A percentile compares a stretch with the other conserved stretches of the same genome.
Evolutionary conservation across 2,888 invertebrate genomes (phyloP).

Genomic region (Drosophila multiciliata): DNA sequence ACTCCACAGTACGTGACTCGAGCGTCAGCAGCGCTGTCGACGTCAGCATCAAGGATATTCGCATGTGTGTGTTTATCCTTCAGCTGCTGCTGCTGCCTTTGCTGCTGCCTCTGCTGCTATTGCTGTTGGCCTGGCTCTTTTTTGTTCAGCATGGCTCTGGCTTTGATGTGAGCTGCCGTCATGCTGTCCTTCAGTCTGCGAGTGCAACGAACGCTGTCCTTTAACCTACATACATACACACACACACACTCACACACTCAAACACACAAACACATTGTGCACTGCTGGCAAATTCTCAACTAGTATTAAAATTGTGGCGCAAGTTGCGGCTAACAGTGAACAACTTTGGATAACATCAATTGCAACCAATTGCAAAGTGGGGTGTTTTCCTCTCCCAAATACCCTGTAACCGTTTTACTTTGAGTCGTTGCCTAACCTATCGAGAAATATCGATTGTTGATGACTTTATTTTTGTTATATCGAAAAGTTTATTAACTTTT

Average conservation of each 20-base stretch:
- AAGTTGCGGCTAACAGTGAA: neutral
- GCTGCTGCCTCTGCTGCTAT: conserved; percentile 4
- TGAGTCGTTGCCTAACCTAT: neutral
- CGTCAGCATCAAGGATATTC: conserved; percentile 49
- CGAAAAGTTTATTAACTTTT: too few species aligned
- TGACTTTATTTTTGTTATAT: neutral
- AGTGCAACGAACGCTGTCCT: conserved; percentile 77
- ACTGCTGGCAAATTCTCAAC: conserved; percentile 10
- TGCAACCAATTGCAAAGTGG: neutral
- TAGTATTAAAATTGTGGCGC: neutral
- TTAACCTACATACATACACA: conserved; percentile 71
- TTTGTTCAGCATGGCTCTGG: conserved; percentile 14
- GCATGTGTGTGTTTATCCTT: conserved; percentile 34
- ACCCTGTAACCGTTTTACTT: neutral
- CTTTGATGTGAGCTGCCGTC: conserved; percentile 52
- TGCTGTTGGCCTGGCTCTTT: conserved; percentile 25
- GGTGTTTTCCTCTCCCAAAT: neutral
- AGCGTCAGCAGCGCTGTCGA: conserved; percentile 26
- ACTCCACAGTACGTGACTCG: conserved; percentile 70
- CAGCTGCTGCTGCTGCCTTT: conserved; percentile 4
- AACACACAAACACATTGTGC: neutral
- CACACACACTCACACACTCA: conserved; percentile 1
- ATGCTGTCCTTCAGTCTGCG: conserved; percentile 72
- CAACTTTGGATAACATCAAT: neutral
- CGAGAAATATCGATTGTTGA: neutral